Percentiles rank a stretch among this genome's conserved stretches.
Conservation (phyloP, 92 coral and sea anemone species). For the Heliopora coerulea region DNA sequence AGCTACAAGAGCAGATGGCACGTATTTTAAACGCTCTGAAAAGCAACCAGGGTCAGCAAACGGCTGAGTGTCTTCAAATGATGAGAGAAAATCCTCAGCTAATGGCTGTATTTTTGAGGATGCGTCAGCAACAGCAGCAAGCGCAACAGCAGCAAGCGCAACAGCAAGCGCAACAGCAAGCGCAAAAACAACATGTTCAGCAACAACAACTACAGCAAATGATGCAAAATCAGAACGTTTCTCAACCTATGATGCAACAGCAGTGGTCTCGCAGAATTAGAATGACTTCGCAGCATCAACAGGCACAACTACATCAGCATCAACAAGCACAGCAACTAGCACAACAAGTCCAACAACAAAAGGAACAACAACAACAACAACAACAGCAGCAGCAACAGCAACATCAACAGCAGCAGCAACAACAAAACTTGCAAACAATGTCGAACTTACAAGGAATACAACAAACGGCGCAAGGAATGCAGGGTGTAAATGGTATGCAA, state of each 20-base stretch:
- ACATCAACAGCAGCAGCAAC: conserved; percentile 30
- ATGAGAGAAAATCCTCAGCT: conserved; percentile 88
- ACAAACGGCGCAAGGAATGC: conserved; percentile 44
- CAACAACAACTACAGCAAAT: background rate
- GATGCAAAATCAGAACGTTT: background rate
- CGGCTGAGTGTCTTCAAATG: conserved; percentile 84
- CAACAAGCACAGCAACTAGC: conserved; percentile 27
- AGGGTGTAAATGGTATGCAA: conserved; percentile 22
- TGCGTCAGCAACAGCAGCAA: conserved; percentile 66
- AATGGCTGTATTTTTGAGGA: conserved; percentile 73
- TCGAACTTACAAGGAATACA: conserved; percentile 64
- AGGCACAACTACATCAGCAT: conserved; percentile 41
- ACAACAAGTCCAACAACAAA: conserved; percentile 18
- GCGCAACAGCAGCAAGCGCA: conserved; percentile 64
- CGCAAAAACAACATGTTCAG: conserved; percentile 40
- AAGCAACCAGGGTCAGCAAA: conserved; percentile 63
- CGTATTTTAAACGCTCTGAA: conserved; percentile 30
- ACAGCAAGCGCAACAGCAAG: conserved; percentile 62
- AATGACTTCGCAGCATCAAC: conserved; percentile 64
- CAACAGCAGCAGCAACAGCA: conserved; percentile 26
- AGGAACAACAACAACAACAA: conserved; percentile 29
- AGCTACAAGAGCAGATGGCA: conserved; percentile 39
- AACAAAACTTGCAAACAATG: conserved; percentile 39
- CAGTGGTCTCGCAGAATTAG: background rate
- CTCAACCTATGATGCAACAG: conserved; percentile 40